Evolutionary conservation across 2,888 invertebrate species (phyloP), one percentile per base, ranked within the genome.

Genomic region (Malacosoma neustria): DNA sequence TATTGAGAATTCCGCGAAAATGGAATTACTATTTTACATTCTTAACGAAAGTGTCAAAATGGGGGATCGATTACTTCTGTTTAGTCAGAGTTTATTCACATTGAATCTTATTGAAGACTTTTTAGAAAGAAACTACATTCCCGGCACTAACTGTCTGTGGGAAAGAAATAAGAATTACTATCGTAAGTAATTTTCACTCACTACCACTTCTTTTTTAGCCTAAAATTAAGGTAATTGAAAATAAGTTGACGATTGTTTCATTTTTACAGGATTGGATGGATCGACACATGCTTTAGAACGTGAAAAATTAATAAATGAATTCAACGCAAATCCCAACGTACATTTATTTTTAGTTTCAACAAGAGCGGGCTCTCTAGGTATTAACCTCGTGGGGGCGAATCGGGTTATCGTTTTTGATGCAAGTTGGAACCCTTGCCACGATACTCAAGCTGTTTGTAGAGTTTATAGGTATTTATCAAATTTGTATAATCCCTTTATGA

Each of bases 361-460:
- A 1, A 89, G 97, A 52, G 98, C 98, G 29, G 98, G 98, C 1
- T 98, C 97, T 9, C 84, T 98, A 22, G 99, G 99, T 5, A 98
- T 99, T 48, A 99, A 99, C 84, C 88, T 99, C 45, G 95, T 98
- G 12, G 98, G 98, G 11, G 99, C 99, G 0, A 99, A 98, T 77
- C 89, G 99, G 22, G 99, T 99, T 3, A 93, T 98, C 31, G 97
- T 99, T 34, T 93, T 99, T 61, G 99, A 99, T 72, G 98, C 99
- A 9, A 97, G 97, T 30, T 99, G 99, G 98, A 99, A 99, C 85
- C 99, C 99, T 1, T 99, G 99, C 65, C 99, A 99, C 62, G 98
- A 98, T 66, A 96, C 96, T 0, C 97, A 97, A 85, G 99, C 99
- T 15, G 98, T 99, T 9, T 99, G 99, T 71, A 87, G 99, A 51